phyloP scores from a whole-genome alignment of 2,113 vertebrate genomes.

The Stegostoma tigrinum region DNA sequence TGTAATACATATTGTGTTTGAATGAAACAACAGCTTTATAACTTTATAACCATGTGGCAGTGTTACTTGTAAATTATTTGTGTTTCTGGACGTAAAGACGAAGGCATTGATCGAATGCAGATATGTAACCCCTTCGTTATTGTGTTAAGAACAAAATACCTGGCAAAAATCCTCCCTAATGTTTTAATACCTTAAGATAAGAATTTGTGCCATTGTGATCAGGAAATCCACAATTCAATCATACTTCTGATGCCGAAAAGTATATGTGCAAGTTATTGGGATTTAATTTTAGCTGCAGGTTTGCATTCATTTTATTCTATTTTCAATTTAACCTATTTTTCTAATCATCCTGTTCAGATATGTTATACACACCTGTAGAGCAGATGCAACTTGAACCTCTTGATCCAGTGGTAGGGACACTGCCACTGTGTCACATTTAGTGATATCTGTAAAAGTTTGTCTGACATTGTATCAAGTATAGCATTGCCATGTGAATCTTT shows the following conservation, averaged over 20 bases:
- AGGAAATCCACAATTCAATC: not conserved
- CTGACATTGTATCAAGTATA: not conserved
- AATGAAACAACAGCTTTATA: not conserved
- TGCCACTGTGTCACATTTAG: not conserved
- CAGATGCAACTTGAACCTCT: no score
- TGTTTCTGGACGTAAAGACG: not conserved
- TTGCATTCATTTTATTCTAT: not conserved
- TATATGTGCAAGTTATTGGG: not conserved
- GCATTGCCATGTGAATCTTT: not conserved
- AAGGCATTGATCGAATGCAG: not conserved
- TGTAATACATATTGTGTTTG: not conserved
- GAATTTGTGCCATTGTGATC: not conserved
- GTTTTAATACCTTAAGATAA: not conserved
- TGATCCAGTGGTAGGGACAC: no score
- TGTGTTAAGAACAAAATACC: not conserved
- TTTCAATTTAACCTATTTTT: no score
- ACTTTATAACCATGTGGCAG: not conserved
- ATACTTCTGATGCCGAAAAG: not conserved
- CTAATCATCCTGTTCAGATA: no score
- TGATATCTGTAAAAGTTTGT: not conserved
- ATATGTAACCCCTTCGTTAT: not conserved
- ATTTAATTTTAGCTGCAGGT: not conserved
- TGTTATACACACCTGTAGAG: no score
- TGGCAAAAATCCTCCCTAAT: not conserved
- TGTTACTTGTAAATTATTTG: not conserved